Evolutionary conservation across 2,797 vertebrate genomes (phyloP), one percentile per base, ranked within the genome.

Genomic region (Sebastes hubbsi): DNA sequence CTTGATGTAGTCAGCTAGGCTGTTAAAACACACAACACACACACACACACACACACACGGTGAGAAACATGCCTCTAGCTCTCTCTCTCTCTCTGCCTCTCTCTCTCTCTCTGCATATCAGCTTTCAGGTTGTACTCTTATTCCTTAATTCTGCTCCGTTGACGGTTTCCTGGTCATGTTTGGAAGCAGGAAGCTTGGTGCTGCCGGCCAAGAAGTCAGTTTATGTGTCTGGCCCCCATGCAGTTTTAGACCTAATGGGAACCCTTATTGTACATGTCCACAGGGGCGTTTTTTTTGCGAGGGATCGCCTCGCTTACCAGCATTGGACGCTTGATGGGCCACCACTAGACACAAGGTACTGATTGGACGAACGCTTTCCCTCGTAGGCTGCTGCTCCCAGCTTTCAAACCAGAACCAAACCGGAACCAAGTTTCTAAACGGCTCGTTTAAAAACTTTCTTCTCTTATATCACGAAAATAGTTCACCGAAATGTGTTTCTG

Each of bases 1-100:
- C 87, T 87, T 92, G 92, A 93, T 85, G 90, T 90, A 84, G 85
- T 87, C 78, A 76, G 75, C 65, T 54, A 68, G 38, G 46, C 80
- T 46, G 46, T 85, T 87, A 80, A 90, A 83, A 85, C 55, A 72
- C 85, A 82, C 65, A 66, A 34, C 38, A 34, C 38, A 42, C 67
- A 79, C 78, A 81, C 55, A 80, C 58, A 79, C 78, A 81, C 55
- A 29, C 27, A 29, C 27, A 80, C 58, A 78, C 4, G 46, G 56
- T 64, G 58, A 80, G 82, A 88, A 84, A 82, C 75, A 29, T 49
- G 60, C 73, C 60, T 76, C 72, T 46, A 20, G 38, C 27, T 29
- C 8, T 30, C 16, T 84, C 60, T 69, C 65, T 7, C 12, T 29
- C 38, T 52, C 14, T 32, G 61, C 74, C 36, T 13, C 42, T 32